Conservation (phyloP, 2,797 vertebrate species). For the Mormyrus proboscirostris region DNA sequence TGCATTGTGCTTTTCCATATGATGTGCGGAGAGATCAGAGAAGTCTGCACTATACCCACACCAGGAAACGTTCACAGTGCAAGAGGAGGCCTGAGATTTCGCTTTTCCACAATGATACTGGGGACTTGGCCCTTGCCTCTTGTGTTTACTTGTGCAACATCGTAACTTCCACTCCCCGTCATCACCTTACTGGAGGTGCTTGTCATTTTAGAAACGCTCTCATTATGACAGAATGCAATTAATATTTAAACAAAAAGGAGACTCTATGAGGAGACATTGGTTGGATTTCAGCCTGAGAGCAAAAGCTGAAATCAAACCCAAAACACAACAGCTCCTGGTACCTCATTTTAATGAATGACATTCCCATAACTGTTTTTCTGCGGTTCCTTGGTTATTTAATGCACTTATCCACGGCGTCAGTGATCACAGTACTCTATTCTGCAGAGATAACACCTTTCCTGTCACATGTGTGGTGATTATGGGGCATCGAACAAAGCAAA, state of each 20-base stretch:
- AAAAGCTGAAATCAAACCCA: background rate
- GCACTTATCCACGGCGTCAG: background rate
- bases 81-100: background rate
- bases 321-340: background rate
- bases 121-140: background rate
- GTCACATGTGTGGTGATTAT: background rate
- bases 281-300: background rate
- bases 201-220: background rate
- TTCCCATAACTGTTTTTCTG: background rate
- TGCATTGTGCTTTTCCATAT: background rate
- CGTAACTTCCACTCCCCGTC: background rate
- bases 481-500: background rate
- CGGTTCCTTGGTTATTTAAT: background rate
- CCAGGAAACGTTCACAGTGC: background rate
- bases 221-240: background rate
- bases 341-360: background rate
- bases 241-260: constrained; percentile 1
- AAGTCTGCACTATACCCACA: background rate
- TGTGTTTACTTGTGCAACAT: background rate
- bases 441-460: background rate
- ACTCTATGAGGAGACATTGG: background rate
- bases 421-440: background rate
- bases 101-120: background rate
- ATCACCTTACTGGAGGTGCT: background rate
- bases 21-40: background rate